Base-by-base conservation (phyloP, 2,888 invertebrate genomes). In the Dolomedes plantarius region DNA sequence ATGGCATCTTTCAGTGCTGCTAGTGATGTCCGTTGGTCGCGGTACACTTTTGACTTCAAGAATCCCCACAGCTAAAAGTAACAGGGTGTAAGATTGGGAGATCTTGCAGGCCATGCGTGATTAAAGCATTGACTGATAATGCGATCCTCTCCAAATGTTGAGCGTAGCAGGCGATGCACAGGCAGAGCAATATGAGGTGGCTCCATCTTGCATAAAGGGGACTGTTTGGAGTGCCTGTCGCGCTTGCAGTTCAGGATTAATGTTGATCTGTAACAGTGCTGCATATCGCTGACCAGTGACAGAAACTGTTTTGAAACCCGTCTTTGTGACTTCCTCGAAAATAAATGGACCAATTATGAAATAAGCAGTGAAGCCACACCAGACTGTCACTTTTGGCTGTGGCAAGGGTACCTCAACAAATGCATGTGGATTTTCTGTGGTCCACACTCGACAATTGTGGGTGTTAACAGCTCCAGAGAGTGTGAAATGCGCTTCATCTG, bases 381-480 rank as follows among this genome's bases (percentile, higher is more conserved):
- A 56, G 56, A 23, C 23, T 56, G 13, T 36, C 19, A 27, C 69
- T 69, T 69, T 69, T 23, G 69, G 69, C 39, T 32, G 32, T 27
- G 69, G 41, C 65, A 75, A 19, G 27, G 75, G 62, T 62, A 16
- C 27, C 41, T 62, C 75, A 65, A 56, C 75, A 75, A 65, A 67
- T 65, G 41, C 41, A 76, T 76, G 29, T 67, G 76, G 31, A 46
- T 67, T 76, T 76, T 76, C 76, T 67, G 76, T 65, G 36, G 41
- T 67, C 67, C 39, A 67, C 65, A 76, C 41, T n/a, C 76, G 28
- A 76, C 65, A 67, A 65, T 65, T 67, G 41, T 76, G 41, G 28
- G 65, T 77, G 69, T 50, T 56, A 68, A 68, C 50, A 69, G 46
- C 19, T 23, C 31, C 69, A 69, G 56, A 68, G 36, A 77, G 68